Base-by-base conservation (phyloP, 2,113 vertebrate genomes). In the Plecotus auritus region DNA sequence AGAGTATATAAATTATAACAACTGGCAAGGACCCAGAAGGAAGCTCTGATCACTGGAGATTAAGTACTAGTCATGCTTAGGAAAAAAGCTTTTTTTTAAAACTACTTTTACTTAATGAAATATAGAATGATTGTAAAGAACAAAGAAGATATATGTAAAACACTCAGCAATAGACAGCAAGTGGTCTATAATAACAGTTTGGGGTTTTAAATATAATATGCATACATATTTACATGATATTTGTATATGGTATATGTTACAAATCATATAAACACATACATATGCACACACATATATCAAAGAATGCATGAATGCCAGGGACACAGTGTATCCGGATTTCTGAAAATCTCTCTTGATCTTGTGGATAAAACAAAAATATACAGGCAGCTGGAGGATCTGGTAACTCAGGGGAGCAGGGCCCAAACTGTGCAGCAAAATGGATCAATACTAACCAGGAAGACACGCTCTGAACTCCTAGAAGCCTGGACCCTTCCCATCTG, bases 91-190 rank as follows among this genome's bases (percentile, higher is more conserved):
- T 40, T 40, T 40, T 40, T 40, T 40, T 40, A 40, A 40, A 40
- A 85, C 51, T 82, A 80, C n/a, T 88, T 69, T 87, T 82, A 90
- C 40, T 66, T 42, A 74, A 74, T 64, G 1, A 51, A 69, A 72
- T 51, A 82, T 2, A 83, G 81, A 95, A 81, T 94, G 80, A 66
- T 45, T 92, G 9, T 30, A 76, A 49, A 88, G 56, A 91, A 91
- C 42, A 91, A 91, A 64, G 9, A 26, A 69, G 77, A 85, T 28
- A 40, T 12, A 69, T 74, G 35, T 51, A 80, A 85, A 85, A 95
- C 18, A 83, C 37, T 49, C 54, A 80, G 40, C 35, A 91, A 74
- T 3, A 78, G 69, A 76, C 16, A 93, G 54, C 40, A 89, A 80
- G 72, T 80, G n/a, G 32, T 32, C 64, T 70, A 80, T 78, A 93